These are phyloP conservation scores for Diarsia mendica DNA, from an alignment of 2,888 invertebrate species.

Conservation along the genomic window DNA sequence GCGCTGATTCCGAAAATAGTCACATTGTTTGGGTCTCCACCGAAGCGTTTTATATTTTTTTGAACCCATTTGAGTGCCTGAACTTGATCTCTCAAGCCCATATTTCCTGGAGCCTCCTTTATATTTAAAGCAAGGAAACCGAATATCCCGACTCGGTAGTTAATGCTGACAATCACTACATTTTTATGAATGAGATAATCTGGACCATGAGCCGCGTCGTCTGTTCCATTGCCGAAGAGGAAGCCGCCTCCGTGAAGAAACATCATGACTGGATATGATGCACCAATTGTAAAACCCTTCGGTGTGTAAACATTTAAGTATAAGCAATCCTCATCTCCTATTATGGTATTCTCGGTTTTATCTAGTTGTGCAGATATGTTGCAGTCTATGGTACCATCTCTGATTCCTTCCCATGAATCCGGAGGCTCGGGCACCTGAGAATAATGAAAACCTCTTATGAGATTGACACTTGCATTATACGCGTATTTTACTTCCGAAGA, in stretches of 20 bases:
- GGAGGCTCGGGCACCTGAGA: conserved; percentile 82
- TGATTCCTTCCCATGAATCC: conserved; percentile 90
- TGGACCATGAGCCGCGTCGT: conserved; percentile 80
- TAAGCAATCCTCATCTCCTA: conserved; percentile 92
- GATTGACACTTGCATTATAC: neutral
- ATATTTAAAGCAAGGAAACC: conserved; percentile 83
- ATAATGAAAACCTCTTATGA: conserved; percentile 28
- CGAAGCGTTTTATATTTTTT: conserved; percentile 85
- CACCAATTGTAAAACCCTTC: conserved; percentile 73
- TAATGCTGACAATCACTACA: conserved; percentile 83
- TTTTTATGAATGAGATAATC: conserved; percentile 85
- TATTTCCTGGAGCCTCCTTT: conserved; percentile 87
- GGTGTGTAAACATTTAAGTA: conserved; percentile 93
- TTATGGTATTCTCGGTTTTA: conserved; percentile 85
- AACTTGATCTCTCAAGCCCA: conserved; percentile 89
- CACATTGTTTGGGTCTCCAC: conserved; percentile 86
- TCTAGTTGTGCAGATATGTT: conserved; percentile 92
- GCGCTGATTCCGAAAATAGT: conserved; percentile 90
- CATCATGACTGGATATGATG: conserved; percentile 84
- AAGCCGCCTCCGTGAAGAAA: conserved; percentile 88
- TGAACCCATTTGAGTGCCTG: conserved; percentile 89
- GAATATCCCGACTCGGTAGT: conserved; percentile 86
- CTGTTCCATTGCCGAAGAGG: conserved; percentile 84
- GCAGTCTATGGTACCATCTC: conserved; percentile 91
- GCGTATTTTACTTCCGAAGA: neutral